Evolutionary conservation across 53 echinoderm and acorn worm genomes (phyloP), one percentile per base, ranked within the genome.

Genomic region (Zoroaster sp.): DNA sequence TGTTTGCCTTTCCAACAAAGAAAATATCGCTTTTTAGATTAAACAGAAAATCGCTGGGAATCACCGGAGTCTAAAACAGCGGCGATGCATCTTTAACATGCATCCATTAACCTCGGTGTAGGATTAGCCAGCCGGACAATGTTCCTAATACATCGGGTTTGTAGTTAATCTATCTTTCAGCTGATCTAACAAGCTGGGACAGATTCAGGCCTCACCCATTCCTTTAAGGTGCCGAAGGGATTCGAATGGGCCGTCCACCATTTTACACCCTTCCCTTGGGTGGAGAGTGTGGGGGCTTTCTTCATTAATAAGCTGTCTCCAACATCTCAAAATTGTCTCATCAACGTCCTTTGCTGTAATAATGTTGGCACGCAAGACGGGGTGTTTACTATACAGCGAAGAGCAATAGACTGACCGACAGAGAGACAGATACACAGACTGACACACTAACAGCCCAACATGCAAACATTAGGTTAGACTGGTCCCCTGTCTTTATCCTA

Each of bases 231-330:
- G 85, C 70, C 85, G 41, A 43, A 40, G 69, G 40, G 30, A 83
- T 67, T 66, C 67, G 45, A 67, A 82, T 39, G 59, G 15, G 38
- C 13, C 30, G 49, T 14, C 39, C 4, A 59, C 63, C 28, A 28
- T 40, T 63, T 40, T 63, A 78, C 78, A 78, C 54, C 55, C 78
- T 45, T 54, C 36, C 79, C 40, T 6, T 40, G 11, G 44, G 40
- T 74, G 9, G 21, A 47, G 45, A 13, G 30, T 20, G 49, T n/a
- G 36, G 30, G 31, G 41, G 81, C 42, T 66, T 67, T 40, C 8
- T 15, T 53, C 38, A 25, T 70, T 71, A 85, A 85, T 85, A 10
- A 71, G 85, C 71, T 51, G 85, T 85, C 72, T 85, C 85, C 85
- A 49, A 13, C 23, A 32, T 49, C 34, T 69, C 14, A n/a, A 49